Evolutionary conservation across 1,140 invertebrate species (phyloP).

Genomic region (Latrodectus geometricus): DNA sequence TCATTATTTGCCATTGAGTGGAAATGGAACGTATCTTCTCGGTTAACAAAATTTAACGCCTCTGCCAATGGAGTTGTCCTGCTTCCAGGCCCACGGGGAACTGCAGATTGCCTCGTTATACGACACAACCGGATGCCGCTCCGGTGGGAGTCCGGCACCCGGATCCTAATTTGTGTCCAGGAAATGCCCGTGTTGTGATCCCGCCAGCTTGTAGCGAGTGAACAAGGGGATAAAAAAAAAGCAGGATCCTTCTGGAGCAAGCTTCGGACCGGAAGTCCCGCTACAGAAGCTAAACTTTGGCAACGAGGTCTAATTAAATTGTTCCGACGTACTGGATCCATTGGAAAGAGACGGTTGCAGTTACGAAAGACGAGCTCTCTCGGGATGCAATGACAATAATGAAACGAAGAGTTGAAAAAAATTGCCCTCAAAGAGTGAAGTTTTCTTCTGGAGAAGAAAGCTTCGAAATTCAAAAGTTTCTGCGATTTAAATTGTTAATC

Average conservation of each 20-base stretch:
- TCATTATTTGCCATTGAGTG: no score
- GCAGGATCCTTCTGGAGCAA: background rate
- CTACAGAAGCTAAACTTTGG: conserved; percentile 41
- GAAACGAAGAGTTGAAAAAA: background rate
- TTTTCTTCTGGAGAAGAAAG: background rate
- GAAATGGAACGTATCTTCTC: no score
- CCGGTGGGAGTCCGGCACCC: background rate
- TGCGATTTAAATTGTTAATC: background rate
- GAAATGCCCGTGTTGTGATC: conserved; percentile 42
- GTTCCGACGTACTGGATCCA: conserved; percentile 8
- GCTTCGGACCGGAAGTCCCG: conserved; percentile 19
- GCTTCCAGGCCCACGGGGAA: background rate
- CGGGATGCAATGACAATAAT: background rate
- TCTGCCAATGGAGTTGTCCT: no score
- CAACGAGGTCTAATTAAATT: conserved; percentile 24
- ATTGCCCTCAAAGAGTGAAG: background rate
- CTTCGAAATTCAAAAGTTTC: background rate
- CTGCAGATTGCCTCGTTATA: conserved; percentile 11
- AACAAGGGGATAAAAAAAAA: background rate
- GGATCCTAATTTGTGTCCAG: conserved; percentile 40
- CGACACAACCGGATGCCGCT: conserved; percentile 20
- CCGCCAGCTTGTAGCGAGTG: background rate
- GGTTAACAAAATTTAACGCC: no score
- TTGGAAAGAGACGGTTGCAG: background rate
- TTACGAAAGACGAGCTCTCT: background rate